Evolutionary conservation across 2,113 vertebrate species (phyloP), one percentile per base, ranked within the genome.

Genomic region (Todiramphus saurophagus): DNA sequence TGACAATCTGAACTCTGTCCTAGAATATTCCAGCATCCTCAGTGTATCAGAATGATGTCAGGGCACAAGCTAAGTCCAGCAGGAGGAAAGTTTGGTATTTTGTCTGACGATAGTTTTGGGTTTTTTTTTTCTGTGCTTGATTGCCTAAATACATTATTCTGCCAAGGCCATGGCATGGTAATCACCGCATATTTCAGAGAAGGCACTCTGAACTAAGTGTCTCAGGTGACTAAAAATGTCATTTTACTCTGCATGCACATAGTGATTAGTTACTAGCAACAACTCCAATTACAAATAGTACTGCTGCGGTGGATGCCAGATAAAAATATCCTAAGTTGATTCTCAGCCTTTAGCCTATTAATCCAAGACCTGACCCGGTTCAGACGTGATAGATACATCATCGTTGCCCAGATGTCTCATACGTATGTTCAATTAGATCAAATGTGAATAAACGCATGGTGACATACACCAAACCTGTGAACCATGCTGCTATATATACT

Each of bases 141-240:
- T 48, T 87, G 43, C 60, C 20, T 76, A 75, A 83, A 75, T 59
- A 30, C 18, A 51, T 92, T 81, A 72, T 84, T 91, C 43, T 3
- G 4, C 43, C 44, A 44, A 73, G 66, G 73, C 60, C 69, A 48
- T 33, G 66, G 17, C 53, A 44, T 43, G 20, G 58, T 63, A 84
- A 46, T 91, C 33, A 10, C 35, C 72, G 30, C 30, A 12, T 82
- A 75, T 82, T 87, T 93, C 74, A 87, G 48, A 68, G 56, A 63
- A 89, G 41, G 20, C 39, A 51, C 35, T 78, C 83, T 89, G 83
- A 95, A 81, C 56, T 91, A 69, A 59, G 80, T 76, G 51, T 94
- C 73, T 95, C 58, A 51, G 60, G 58, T 89, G 83, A 82, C 73
- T 64, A 56, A 91, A 92, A 87, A 82, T 82, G 53, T 74, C 35